phyloP scores from a whole-genome alignment of 2,797 vertebrate species.

The Peromyscus aztecus region DNA sequence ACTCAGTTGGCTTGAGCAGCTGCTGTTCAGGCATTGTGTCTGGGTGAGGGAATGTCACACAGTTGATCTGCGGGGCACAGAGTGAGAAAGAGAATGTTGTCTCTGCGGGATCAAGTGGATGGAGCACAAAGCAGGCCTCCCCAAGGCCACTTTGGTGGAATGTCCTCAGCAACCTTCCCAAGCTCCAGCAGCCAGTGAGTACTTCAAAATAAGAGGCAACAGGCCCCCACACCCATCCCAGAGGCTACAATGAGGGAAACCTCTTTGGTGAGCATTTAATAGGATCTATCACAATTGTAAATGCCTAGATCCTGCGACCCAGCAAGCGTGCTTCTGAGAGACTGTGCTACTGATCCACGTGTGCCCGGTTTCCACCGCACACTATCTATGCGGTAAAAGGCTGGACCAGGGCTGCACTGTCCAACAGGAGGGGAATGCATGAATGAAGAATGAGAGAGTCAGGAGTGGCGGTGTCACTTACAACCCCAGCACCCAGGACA shows the following conservation, averaged over 20 bases:
- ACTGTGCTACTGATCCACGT: not conserved
- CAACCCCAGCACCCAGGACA: not conserved
- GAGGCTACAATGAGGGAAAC: too few relatives aligned
- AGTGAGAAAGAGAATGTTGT: not conserved
- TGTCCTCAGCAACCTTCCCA: accelerated
- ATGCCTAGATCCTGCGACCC: not conserved
- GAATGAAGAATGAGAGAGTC: not conserved
- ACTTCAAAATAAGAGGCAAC: not conserved
- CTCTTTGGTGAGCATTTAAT: not conserved
- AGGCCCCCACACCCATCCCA: not conserved
- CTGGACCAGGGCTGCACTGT: not conserved
- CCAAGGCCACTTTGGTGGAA: not conserved
- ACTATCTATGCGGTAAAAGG: not conserved
- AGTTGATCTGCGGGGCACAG: slow-evolving; percentile 92
- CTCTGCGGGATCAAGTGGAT: accelerated
- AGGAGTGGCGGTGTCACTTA: not conserved
- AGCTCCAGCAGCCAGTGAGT: accelerated
- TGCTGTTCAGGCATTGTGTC: slow-evolving; percentile 95
- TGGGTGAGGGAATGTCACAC: slow-evolving; percentile 96
- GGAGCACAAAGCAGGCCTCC: not conserved
- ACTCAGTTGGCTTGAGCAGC: slow-evolving; percentile 96
- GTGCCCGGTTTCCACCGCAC: accelerated
- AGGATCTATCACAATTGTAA: not conserved
- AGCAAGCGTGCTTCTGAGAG: accelerated
- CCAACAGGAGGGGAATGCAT: accelerated